phyloP scores from a whole-genome alignment of 92 coral and sea anemone species.

The Porites lobata region DNA sequence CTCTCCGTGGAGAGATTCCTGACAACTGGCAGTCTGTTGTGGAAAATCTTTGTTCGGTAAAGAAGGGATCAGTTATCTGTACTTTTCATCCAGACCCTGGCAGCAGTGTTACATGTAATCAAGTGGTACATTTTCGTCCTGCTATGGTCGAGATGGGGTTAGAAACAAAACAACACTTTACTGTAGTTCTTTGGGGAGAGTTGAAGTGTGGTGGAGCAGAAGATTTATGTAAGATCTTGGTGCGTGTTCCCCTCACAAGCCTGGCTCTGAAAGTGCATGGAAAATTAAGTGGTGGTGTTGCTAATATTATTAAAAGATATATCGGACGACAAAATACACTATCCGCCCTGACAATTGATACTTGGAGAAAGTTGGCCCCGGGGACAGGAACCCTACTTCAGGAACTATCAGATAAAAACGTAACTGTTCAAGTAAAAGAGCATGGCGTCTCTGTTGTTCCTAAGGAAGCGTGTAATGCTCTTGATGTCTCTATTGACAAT shows the following conservation, averaged over 20 bases:
- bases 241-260: not conserved
- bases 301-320: not conserved
- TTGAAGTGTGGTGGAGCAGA: not conserved
- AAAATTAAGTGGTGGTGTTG: not conserved
- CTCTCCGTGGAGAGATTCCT: constrained; percentile 19
- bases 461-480: not conserved
- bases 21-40: not conserved
- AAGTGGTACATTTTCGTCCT: not conserved
- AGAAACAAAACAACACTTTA: not conserved
- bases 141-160: not conserved
- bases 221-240: not conserved
- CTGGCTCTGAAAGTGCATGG: not conserved
- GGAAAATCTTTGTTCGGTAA: not conserved
- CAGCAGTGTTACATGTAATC: not conserved
- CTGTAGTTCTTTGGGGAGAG: constrained; percentile 3
- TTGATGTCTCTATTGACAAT: not conserved
- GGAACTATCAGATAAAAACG: not conserved
- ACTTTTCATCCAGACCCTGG: not conserved
- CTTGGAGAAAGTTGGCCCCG: not conserved
- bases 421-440: not conserved
- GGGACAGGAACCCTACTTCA: not conserved
- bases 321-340: not conserved
- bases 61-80: not conserved
- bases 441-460: not conserved
- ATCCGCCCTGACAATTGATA: not conserved